Evolutionary conservation across 2,888 invertebrate species (phyloP), one percentile per base, ranked within the genome.

Genomic region (Cerastis rubricosa): DNA sequence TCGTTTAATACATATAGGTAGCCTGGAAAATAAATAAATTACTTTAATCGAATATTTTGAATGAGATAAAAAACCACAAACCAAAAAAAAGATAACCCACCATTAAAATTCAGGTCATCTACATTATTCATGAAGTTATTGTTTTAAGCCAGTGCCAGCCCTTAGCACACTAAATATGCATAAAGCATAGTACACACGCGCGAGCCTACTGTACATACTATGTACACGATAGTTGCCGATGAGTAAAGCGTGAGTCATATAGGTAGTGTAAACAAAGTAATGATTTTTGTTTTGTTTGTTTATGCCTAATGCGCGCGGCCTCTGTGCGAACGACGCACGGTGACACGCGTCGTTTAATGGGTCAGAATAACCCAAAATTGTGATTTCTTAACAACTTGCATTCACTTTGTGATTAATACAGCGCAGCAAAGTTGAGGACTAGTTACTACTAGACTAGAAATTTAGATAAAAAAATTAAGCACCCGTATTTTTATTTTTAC

Each of bases 231-330:
- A 68, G 35, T 73, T 66, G 17, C 40, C 61, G 74, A 88, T 86
- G 86, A 81, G 77, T 80, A 86, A 84, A 70, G 49, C 43, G 57
- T 88, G 87, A 88, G 22, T 84, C 87, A 86, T 47, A 83, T 74
- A 76, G 51, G 29, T 7, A 35, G 43, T 61, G 77, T 76, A 76
- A 72, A 76, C 76, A 76, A 14, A 35, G 49, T 45, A 64, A 66
- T 75, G 54, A 79, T 78, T 78, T 74, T 78, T 74, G 74, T 82
- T 64, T 73, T 71, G 69, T 76, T 75, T 71, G 68, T 83, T 78
- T 86, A 70, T 83, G 76, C 84, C 88, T 86, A 80, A 54, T n/a
- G 40, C 19, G 17, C 45, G 67, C 47, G 66, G 69, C 51, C 86
- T 85, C 83, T 49, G 40, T 59, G 74, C 77, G 83, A 65, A 43